Evolutionary conservation across 2,888 invertebrate species (phyloP), one percentile per base, ranked within the genome.

Genomic region (Andrena camellia): DNA sequence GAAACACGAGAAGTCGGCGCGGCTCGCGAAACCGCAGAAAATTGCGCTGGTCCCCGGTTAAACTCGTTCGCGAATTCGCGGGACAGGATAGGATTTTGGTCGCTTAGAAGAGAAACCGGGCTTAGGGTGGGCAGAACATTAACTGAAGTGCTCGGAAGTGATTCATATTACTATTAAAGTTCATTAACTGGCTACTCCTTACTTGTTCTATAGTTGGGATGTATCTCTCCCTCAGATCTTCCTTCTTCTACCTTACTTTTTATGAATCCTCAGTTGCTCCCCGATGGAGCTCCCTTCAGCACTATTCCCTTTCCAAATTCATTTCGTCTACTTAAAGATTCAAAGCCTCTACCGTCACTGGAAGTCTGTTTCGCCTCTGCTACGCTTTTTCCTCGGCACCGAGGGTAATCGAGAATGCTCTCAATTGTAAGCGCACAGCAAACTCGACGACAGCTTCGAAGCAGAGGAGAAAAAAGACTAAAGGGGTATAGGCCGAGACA

Each of bases 1-100:
- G 83, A 82, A 84, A 84, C 74, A 82, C 70, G 83, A 84, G 83
- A 82, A 84, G 82, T 78, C 35, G 42, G 20, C 67, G 70, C 70
- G 74, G 57, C 50, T 20, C 76, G 59, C 57, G 74, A 78, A 78
- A 82, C 83, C 83, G 70, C 82, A 84, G 74, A 71, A 75, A 84
- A 74, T 72, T 66, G 66, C 66, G 72, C 29, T 54, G 54, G 33
- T 17, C 57, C 66, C 54, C 33, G 20, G 60, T 68, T 48, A 29
- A 60, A 59, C 68, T 68, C 52, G 83, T 48, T 78, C 71, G 67
- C 74, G 63, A 78, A 78, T 75, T 76, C 69, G 42, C 78, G 67
- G n/a, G 13, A 23, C 8, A 1, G 7, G 60, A 23, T 33, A 13
- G 13, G 60, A 70, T 79, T 67, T 76, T 13, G 69, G 31, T 23